Conservation (phyloP, 92 coral and sea anemone species). For the Palythoa caribaeorum region DNA sequence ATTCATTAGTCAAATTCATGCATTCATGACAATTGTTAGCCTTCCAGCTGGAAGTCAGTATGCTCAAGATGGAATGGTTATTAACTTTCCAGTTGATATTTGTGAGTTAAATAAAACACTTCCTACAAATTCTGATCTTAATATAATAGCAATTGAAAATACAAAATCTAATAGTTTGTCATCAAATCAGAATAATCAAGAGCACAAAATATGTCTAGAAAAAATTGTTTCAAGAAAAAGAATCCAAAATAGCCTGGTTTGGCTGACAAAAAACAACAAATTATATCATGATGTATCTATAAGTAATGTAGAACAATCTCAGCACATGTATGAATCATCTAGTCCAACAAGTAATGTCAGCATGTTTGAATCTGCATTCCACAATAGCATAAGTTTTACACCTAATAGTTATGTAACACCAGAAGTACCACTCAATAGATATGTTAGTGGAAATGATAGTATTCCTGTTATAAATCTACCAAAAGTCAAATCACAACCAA, state of each 20-base stretch:
- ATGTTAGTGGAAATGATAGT: slow-evolving; percentile 10
- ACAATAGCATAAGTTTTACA: slow-evolving; percentile 35
- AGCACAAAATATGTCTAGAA: slow-evolving; percentile 7
- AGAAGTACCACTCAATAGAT: slow-evolving; percentile 36
- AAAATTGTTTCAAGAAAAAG: slow-evolving; percentile 44
- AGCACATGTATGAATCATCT: slow-evolving; percentile 16
- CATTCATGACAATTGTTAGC: slow-evolving; percentile 31
- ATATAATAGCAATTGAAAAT: slow-evolving; percentile 11
- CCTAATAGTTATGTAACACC: slow-evolving; percentile 47
- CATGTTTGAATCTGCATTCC: slow-evolving; percentile 23
- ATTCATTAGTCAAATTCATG: slow-evolving; percentile 52
- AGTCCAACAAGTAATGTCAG: slow-evolving; percentile 25
- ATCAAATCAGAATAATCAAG: slow-evolving; percentile 4
- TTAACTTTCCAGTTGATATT: slow-evolving; percentile 45
- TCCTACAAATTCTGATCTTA: slow-evolving; percentile 13
- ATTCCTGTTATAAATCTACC: slow-evolving; percentile 33
- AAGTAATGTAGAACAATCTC: slow-evolving; percentile 39
- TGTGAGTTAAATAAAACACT: slow-evolving; percentile 26
- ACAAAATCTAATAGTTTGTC: slow-evolving; percentile 1
- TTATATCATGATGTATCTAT: slow-evolving; percentile 44
- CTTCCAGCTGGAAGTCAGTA: slow-evolving; percentile 54
- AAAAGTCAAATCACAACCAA: slow-evolving; percentile 34
- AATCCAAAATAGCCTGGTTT: slow-evolving; percentile 44
- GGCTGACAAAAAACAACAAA: slow-evolving; percentile 38
- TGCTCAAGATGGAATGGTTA: slow-evolving; percentile 33